phyloP scores from a whole-genome alignment of 2,113 vertebrate genomes.

The Lonchura striata region DNA sequence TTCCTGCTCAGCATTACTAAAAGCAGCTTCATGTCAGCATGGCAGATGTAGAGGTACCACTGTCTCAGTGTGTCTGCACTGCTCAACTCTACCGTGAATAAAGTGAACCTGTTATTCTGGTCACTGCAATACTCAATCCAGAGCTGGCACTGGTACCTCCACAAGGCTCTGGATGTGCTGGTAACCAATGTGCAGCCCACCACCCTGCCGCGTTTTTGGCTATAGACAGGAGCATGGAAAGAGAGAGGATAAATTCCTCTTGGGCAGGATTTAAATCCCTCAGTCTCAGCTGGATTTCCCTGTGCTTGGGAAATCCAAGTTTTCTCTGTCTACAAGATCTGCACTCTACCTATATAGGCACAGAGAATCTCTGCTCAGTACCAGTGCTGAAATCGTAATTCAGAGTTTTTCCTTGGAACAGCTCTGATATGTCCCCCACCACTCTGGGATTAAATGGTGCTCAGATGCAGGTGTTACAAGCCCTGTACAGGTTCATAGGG shows the following conservation, averaged over 20 bases:
- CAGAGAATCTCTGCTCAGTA: not conserved
- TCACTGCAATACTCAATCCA: accelerated
- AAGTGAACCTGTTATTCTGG: not conserved
- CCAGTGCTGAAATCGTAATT: not conserved
- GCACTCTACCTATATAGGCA: not conserved
- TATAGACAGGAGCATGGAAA: not conserved
- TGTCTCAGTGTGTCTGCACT: not conserved
- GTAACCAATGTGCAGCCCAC: not conserved
- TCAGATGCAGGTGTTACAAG: not conserved
- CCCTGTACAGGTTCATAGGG: not conserved
- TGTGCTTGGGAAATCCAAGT: not conserved
- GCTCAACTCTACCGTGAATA: not conserved
- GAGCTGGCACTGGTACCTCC: not conserved
- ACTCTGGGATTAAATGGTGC: not conserved
- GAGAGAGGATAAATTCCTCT: not conserved
- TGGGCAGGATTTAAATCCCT: not conserved
- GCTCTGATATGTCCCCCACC: not conserved
- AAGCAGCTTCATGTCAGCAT: not conserved
- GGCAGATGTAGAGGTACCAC: not conserved
- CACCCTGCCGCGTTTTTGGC: accelerated
- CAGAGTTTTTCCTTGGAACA: not conserved
- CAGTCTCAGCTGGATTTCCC: not conserved
- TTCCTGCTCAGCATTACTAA: not conserved
- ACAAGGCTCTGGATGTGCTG: accelerated
- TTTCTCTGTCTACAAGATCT: not conserved